A percentile compares a stretch with the other conserved stretches of the same genome.
These are phyloP conservation scores for Climacteris rufus DNA, from an alignment of 2,113 vertebrate genomes.

Conservation along the genomic window DNA sequence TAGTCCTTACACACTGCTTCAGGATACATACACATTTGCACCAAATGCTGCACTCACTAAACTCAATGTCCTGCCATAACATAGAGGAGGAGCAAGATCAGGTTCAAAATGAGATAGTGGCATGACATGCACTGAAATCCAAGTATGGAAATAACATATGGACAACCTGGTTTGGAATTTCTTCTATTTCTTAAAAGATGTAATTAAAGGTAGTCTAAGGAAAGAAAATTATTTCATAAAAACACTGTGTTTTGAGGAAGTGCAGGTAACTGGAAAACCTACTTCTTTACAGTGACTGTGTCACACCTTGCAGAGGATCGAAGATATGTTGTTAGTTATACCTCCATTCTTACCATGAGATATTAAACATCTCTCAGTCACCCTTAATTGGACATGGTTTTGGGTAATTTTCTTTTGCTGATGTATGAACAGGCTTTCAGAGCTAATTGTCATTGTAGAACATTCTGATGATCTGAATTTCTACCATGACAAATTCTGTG, in stretches of 20 bases:
- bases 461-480: neutral
- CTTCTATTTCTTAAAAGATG: neutral
- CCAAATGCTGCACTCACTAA: conserved; percentile 16
- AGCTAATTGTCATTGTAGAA: neutral
- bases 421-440: neutral
- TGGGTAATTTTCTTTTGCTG: neutral
- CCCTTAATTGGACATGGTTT: neutral
- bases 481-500: neutral
- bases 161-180: neutral
- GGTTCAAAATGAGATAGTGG: neutral
- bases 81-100: conserved; percentile 5
- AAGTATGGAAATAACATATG: neutral
- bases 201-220: neutral
- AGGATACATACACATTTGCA: neutral
- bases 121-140: neutral
- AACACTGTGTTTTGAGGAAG: neutral
- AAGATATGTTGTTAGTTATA: neutral
- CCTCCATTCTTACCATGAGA: neutral
- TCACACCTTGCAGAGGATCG: neutral
- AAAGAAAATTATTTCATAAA: neutral
- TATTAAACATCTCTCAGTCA: neutral
- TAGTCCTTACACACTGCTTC: neutral
- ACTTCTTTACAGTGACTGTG: neutral
- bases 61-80: neutral
- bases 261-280: neutral